Percentiles rank a stretch among this genome's conserved stretches.
phyloP scores from a whole-genome alignment of 2,888 invertebrate species.

The Agrochola circellaris region DNA sequence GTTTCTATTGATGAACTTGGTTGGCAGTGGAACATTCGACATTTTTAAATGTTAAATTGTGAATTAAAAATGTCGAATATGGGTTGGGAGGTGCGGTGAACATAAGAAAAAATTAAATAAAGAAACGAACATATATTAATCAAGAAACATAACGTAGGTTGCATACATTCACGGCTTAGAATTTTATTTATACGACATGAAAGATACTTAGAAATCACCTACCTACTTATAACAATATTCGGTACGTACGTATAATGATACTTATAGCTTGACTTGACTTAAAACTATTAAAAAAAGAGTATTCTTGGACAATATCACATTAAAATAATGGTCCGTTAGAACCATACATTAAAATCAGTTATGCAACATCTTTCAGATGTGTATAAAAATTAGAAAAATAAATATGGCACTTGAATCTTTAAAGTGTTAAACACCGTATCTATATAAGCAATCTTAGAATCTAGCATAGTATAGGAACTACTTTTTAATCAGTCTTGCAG shows the following conservation, averaged over 20 bases:
- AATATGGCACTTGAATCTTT: conserved; percentile 18
- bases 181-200: no score
- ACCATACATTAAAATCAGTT: no score
- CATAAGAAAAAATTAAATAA: conserved; percentile 13
- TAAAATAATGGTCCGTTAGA: conserved; percentile 7
- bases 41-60: no score
- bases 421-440: conserved; percentile 15
- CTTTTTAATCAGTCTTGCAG: no score
- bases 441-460: no score
- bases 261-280: background rate
- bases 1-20: background rate
- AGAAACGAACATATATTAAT: background rate
- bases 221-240: no score
- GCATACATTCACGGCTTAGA: no score
- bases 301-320: conserved; percentile 17
- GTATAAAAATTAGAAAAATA: conserved; percentile 19
- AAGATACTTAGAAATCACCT: no score
- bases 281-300: conserved; percentile 6
- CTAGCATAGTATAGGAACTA: background rate
- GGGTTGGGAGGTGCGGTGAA: background rate
- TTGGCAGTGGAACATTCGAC: background rate
- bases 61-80: no score
- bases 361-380: no score
- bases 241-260: background rate
- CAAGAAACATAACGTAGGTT: background rate